Evolutionary conservation across 2,113 vertebrate species (phyloP), one percentile per base, ranked within the genome.

Genomic region (Takifugu flavidus): DNA sequence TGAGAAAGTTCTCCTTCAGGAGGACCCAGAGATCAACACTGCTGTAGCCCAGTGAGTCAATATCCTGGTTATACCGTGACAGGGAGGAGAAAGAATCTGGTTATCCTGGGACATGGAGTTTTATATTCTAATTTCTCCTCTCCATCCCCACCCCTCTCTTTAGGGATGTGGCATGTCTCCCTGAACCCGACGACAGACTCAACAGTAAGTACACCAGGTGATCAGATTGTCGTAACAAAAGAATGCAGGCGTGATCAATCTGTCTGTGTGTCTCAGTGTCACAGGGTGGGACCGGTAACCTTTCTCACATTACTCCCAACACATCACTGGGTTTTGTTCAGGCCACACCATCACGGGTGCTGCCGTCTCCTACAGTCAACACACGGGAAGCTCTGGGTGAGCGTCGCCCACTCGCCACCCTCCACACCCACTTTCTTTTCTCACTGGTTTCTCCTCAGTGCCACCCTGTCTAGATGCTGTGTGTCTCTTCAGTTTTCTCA

Each of bases 321-420:
- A 92, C 86, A 0, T 98, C 94, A 0, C 82, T 95, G 78, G 92
- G 92, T 57, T 80, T 72, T 0, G 76, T 65, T 20, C 93, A 92
- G 58, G 89, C 86, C 25, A 98, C 96, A 0, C 95, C 95, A 0
- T 95, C 94, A 20, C 89, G 89, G 71, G 92, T 79, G 42, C 92
- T 93, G 3, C 97, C 96, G 0, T 99, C 97, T 0, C 97, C 97
- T 27, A 99, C 95, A 0, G 94, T 98, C 25, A 94, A 98, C 82
- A 99, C 97, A 0, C 94, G 92, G 15, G 95, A 99, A 76, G 96
- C 96, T 0, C 59, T 99, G 75, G 94, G 96, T 98, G 86, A 92
- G 90, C 29, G 5, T 12, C 0, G 1, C 31, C 1, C 1, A 42
- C 45, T 10, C 12, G 11, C 3, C 11, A 25, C n/a, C 20, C 6